A percentile compares a stretch with the other conserved stretches of the same genome.
Evolutionary conservation across 2,888 invertebrate species (phyloP).

Genomic region (Anaspis maculata): DNA sequence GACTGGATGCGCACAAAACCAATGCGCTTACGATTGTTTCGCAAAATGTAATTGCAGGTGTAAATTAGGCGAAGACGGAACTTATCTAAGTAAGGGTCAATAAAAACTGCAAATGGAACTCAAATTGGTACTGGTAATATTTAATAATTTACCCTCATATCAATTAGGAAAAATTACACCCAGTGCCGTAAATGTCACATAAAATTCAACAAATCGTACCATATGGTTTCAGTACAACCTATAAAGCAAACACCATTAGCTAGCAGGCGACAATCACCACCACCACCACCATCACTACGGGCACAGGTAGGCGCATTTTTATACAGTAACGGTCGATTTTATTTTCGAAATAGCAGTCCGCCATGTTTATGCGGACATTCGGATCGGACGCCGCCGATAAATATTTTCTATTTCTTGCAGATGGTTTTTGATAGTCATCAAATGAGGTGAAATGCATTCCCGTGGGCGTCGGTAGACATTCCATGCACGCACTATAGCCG

Average conservation of each 20-base stretch:
- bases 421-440: conserved; percentile 28
- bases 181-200: conserved; percentile 19
- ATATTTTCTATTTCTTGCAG: conserved; percentile 24
- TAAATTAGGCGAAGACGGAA: no score
- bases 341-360: conserved; percentile 11
- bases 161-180: conserved; percentile 16
- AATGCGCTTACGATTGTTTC: no score
- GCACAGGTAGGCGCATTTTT: conserved; percentile 11
- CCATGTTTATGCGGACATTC: conserved; percentile 9
- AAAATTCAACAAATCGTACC: conserved; percentile 21
- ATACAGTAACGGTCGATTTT: conserved; percentile 16
- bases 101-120: background rate
- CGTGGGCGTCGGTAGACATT: conserved; percentile 25
- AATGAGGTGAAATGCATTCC: conserved; percentile 26
- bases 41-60: no score
- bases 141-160: conserved; percentile 19
- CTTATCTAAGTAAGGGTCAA: no score
- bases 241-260: conserved; percentile 15
- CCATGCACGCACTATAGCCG: conserved; percentile 21
- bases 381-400: conserved; percentile 14
- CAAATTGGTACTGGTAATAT: conserved; percentile 10
- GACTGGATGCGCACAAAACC: no score
- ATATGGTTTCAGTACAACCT: conserved; percentile 18
- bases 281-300: no score
- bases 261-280: no score